Conservation (phyloP, 2,888 invertebrate genomes). For the Falcaria lacertinaria region DNA sequence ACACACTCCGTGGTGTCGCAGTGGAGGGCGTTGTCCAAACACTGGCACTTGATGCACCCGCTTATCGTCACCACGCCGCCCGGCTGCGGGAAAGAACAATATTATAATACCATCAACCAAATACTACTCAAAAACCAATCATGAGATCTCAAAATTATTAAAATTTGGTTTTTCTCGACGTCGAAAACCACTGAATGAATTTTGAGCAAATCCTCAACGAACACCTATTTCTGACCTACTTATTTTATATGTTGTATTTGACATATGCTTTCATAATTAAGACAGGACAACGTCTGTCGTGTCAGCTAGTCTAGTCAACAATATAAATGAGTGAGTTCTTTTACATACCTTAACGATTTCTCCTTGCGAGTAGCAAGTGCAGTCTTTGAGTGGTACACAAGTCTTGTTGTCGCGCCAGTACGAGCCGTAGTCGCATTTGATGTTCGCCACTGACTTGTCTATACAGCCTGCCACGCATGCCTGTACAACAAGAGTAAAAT, state of each 20-base stretch:
- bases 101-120: not conserved
- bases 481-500: constrained; percentile 30
- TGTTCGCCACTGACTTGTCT: constrained; percentile 33
- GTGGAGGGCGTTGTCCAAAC: constrained; percentile 85
- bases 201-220: too few relatives aligned
- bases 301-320: too few relatives aligned
- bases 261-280: too few relatives aligned
- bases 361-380: constrained; percentile 86
- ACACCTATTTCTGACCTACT: too few relatives aligned
- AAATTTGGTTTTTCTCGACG: too few relatives aligned
- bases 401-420: constrained; percentile 86
- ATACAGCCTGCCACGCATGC: constrained; percentile 62
- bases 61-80: constrained; percentile 81
- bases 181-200: too few relatives aligned
- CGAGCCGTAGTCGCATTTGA: constrained; percentile 77
- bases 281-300: too few relatives aligned
- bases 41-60: constrained; percentile 88
- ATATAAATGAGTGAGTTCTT: too few relatives aligned
- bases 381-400: constrained; percentile 86
- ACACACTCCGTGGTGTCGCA: constrained; percentile 82
- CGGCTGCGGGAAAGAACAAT: constrained; percentile 74
- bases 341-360: constrained; percentile 82
- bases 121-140: too few relatives aligned
- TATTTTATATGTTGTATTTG: too few relatives aligned
- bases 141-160: too few relatives aligned